Evolutionary conservation across 30 jellyfish, hydroid and myxozoan species (phyloP), one percentile per base, ranked within the genome.

Genomic region (Turritopsis dohrnii): DNA sequence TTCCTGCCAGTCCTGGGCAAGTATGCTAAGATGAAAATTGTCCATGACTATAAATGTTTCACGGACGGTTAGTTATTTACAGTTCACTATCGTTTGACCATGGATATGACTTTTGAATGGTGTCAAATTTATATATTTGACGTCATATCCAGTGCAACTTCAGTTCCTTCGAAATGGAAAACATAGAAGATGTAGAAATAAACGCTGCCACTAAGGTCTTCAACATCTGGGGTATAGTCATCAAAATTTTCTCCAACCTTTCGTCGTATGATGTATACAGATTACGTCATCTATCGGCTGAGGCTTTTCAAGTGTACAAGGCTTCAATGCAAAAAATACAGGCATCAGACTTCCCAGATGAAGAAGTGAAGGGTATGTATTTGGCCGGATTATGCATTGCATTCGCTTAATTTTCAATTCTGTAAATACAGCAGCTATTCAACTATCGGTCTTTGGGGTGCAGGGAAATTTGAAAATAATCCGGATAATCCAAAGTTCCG

Each of bases 211-310:
- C 53, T 1, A 27, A 29, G 31, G 83, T 74, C 17, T 74, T 74
- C 72, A 26, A 26, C 53, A 74, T 22, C 65, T 74, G 83, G 83
- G 83, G 23, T 13, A 20, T 74, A 17, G 83, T 74, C 65, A 23
- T 9, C 26, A 74, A 74, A 9, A 74, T 74, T n/a, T 74, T 16
- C 83, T 24, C 65, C 13, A n/a, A 74, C 65, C 65, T 74, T 27
- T 72, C 72, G 65, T 74, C 73, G 83, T 24, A 29, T 74, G 60
- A 74, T 13, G 83, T 74, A 26, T 23, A 29, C 23, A 1, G 60
- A 4, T 74, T 74, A 9, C 83, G 83, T 74, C 4, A 74, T 21
- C 21, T 74, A 74, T 24, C 65, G 16, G 65, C 83, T 16, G 83
- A 26, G 9, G 17, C 83, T 26, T 29, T 27, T 26, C 1, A 74